phyloP scores from a whole-genome alignment of 64 coral and sea anemone species.

The Pachyseris speciosa region DNA sequence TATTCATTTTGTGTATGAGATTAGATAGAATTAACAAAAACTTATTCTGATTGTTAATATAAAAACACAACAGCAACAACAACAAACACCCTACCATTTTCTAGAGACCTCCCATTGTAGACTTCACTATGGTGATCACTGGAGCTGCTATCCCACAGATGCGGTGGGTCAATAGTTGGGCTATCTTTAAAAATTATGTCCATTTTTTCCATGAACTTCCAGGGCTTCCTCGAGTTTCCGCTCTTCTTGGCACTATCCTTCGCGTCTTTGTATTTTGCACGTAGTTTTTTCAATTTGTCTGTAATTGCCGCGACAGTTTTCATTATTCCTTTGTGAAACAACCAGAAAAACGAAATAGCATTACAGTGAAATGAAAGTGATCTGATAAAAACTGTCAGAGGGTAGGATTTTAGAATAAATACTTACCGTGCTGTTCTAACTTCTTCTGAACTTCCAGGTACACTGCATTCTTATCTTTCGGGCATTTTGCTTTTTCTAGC shows the following conservation, averaged over 20 bases:
- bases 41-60: constrained; percentile 54
- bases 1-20: too few species aligned
- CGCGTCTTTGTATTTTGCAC: constrained; percentile 53
- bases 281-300: constrained; percentile 53
- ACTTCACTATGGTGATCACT: constrained; percentile 25
- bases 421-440: constrained; percentile 61
- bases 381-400: constrained; percentile 22
- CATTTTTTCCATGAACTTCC: constrained; percentile 58
- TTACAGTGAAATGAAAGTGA: constrained; percentile 20
- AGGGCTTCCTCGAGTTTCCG: constrained; percentile 22
- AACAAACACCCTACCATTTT: constrained; percentile 55
- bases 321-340: constrained; percentile 37
- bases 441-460: constrained; percentile 44
- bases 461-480: not conserved
- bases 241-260: constrained; percentile 42
- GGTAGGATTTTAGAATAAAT: constrained; percentile 28
- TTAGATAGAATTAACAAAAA: constrained; percentile 41
- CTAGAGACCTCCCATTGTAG: constrained; percentile 42
- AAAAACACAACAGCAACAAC: constrained; percentile 62
- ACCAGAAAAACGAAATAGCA: constrained; percentile 61
- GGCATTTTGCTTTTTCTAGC: constrained; percentile 4
- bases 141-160: not conserved
- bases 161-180: not conserved
- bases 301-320: constrained; percentile 38
- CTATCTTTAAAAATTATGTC: constrained; percentile 51